Evolutionary conservation across 2,113 vertebrate species (phyloP).

Genomic region (Leptosomus discolor): DNA sequence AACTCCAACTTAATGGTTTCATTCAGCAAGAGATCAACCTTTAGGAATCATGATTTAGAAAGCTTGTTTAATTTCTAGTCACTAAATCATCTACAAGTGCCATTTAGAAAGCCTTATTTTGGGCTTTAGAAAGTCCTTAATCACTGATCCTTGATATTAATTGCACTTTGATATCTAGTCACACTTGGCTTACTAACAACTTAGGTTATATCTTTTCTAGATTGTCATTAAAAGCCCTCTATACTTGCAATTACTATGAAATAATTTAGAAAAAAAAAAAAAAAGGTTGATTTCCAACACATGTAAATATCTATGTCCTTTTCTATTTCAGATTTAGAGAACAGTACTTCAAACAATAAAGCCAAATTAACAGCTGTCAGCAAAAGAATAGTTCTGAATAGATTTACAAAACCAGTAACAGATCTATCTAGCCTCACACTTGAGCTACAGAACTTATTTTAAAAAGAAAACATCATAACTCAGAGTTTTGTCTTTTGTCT

Average conservation of each 20-base stretch:
- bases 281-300: not conserved
- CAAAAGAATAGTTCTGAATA: not conserved
- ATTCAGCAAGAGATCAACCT: not conserved
- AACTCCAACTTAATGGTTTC: not conserved
- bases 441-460: not conserved
- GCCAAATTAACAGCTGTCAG: not conserved
- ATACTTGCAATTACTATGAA: not conserved
- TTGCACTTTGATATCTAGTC: not conserved
- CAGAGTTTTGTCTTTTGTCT: not conserved
- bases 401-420: not conserved
- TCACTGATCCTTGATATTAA: not conserved
- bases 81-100: not conserved
- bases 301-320: not conserved
- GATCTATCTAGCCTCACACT: not conserved
- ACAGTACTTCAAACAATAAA: not conserved
- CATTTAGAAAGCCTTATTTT: not conserved
- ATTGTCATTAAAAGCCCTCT: not conserved
- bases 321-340: not conserved
- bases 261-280: not conserved
- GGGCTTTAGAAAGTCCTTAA: not conserved
- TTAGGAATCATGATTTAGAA: not conserved
- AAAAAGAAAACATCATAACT: not conserved
- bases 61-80: not conserved
- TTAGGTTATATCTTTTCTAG: not conserved
- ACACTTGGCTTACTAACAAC: not conserved